Conservation (phyloP, 2,113 vertebrate species). For the Ceratotherium simum region DNA sequence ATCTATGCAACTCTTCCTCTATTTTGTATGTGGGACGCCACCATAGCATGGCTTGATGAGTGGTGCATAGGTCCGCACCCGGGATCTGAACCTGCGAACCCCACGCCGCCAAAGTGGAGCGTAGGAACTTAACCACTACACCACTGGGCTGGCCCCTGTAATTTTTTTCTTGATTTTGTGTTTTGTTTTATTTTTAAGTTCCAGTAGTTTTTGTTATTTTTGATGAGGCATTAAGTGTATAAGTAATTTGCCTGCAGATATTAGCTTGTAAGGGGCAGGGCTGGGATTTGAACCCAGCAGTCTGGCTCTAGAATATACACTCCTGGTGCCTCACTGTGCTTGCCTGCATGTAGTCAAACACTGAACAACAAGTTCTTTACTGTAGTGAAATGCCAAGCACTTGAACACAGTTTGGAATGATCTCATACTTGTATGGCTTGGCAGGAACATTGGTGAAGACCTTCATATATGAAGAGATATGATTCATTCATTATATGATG, state of each 20-base stretch:
- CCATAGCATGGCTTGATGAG: no score
- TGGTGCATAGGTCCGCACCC: no score
- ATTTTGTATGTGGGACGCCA: no score
- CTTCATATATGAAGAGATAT: not conserved
- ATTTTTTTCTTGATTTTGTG: not conserved
- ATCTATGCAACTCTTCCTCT: no score
- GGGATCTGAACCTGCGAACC: no score
- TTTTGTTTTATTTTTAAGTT: not conserved
- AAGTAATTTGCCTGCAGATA: not conserved
- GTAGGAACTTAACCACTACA: no score
- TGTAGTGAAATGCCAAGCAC: not conserved
- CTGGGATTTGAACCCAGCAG: not conserved
- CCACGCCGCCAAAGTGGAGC: no score
- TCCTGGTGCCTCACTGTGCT: not conserved
- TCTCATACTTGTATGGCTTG: not conserved
- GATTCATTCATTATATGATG: not conserved
- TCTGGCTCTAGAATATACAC: not conserved
- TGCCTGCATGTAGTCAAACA: not conserved
- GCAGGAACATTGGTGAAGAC: not conserved
- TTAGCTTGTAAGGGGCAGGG: not conserved
- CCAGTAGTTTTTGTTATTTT: not conserved
- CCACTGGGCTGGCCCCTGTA: not conserved
- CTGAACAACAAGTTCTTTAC: not conserved
- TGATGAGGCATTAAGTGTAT: not conserved
- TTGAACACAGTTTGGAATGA: not conserved